Evolutionary conservation across 2,888 invertebrate genomes (phyloP).

Genomic region (Caenorhabditis angaria): DNA sequence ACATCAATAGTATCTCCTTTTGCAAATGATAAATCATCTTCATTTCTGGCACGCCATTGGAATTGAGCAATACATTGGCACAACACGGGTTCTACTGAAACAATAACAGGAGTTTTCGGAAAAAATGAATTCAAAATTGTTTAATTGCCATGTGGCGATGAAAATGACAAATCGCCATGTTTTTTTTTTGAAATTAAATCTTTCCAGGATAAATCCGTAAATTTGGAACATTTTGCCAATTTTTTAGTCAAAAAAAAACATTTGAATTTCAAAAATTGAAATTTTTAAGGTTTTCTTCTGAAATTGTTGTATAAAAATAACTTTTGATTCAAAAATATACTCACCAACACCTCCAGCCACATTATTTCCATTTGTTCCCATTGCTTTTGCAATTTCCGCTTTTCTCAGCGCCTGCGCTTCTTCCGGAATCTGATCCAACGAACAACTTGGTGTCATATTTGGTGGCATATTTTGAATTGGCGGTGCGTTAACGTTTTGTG

Average conservation of each 20-base stretch:
- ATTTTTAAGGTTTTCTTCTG: too few species aligned
- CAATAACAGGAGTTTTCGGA: too few species aligned
- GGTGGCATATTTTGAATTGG: constrained; percentile 61
- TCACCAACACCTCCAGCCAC: background rate
- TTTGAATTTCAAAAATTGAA: too few species aligned
- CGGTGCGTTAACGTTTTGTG: constrained; percentile 23
- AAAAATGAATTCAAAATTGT: too few species aligned
- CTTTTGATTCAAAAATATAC: background rate
- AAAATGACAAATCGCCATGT: too few species aligned
- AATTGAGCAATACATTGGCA: constrained; percentile 72
- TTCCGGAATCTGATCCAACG: constrained; percentile 54
- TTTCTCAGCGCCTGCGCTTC: constrained; percentile 33
- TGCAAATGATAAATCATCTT: constrained; percentile 78
- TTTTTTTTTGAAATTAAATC: too few species aligned
- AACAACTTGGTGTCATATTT: constrained; percentile 55
- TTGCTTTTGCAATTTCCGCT: constrained; percentile 29
- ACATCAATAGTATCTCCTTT: constrained; percentile 77
- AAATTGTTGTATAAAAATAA: background rate
- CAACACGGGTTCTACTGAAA: constrained; percentile 14
- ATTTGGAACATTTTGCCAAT: too few species aligned
- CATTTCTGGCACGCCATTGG: constrained; percentile 78
- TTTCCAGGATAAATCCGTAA: too few species aligned
- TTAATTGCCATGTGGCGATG: too few species aligned
- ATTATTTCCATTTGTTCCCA: constrained; percentile 5
- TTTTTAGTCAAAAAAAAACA: too few species aligned